Evolutionary conservation across 2,113 vertebrate genomes (phyloP), one percentile per base, ranked within the genome.

Genomic region (Ardeotis arabs): DNA sequence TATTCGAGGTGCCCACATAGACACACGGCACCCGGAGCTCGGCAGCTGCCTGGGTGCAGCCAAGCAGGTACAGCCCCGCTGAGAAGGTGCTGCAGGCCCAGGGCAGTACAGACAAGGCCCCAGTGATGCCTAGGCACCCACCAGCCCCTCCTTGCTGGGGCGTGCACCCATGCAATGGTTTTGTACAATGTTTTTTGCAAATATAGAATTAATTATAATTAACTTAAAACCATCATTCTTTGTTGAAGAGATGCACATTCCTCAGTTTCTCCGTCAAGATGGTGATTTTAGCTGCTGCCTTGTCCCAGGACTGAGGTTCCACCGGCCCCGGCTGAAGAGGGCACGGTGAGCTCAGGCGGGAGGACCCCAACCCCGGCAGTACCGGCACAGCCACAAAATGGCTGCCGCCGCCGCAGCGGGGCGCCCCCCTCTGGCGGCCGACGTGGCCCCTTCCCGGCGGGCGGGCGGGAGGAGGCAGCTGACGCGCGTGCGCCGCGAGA

Each of bases 1-100:
- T 52, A 39, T 9, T 21, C 0, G 0, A 64, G 28, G 28, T 52
- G 25, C 10, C 10, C 6, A 13, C 1, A 3, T 14, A 62, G 52
- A 39, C 17, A 10, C 0, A 8, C 0, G 3, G 12, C 22, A 25
- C 4, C 13, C 4, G 18, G 39, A 35, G 7, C 58, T 9, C 10
- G 0, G 45, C 45, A 73, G 69, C 37, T 31, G 27, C 12, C 14
- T 37, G 13, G 7, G 25, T 20, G 23, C 1, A 10, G 19, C 25
- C 37, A 4, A 22, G 39, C 50, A 41, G 24, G 8, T 7, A 28
- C 12, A 69, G 49, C 24, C 7, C 10, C 2, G 4, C 25, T 3
- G 15, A 35, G 14, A 12, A 9, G 27, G 14, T 14, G 12, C 41
- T 6, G 1, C 3, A 2, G 16, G 6, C 16, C 39, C 47, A 19